Evolutionary conservation across 2,888 invertebrate species (phyloP).

Genomic region (Leptopilina syphax): DNA sequence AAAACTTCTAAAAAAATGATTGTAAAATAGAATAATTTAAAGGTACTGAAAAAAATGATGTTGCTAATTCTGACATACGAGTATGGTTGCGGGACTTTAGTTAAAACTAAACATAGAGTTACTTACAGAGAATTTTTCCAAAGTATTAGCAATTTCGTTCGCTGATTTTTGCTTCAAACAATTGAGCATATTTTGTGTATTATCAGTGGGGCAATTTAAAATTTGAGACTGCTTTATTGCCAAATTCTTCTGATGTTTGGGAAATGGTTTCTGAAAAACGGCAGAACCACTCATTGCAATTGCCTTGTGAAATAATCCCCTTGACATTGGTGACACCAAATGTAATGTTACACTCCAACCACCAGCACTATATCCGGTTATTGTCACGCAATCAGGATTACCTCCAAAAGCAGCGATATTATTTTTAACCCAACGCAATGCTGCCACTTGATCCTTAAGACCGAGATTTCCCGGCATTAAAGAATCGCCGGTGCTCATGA

Average conservation of each 20-base stretch:
- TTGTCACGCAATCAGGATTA: constrained; percentile 81
- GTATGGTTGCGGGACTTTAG: too few species aligned
- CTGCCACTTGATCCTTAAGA: constrained; percentile 84
- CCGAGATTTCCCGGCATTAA: constrained; percentile 84
- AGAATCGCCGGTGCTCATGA: constrained; percentile 82
- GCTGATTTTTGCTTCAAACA: constrained; percentile 80
- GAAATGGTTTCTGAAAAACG: constrained; percentile 79
- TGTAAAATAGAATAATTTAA: constrained; percentile 57
- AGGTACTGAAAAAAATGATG: too few species aligned
- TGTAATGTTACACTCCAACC: constrained; percentile 76
- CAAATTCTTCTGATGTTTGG: constrained; percentile 79
- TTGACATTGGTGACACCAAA: constrained; percentile 81
- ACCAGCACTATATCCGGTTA: constrained; percentile 81
- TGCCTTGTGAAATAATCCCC: constrained; percentile 84
- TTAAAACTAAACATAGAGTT: constrained; percentile 43
- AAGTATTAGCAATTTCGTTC: constrained; percentile 59
- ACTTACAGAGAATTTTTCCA: constrained; percentile 60
- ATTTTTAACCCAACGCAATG: constrained; percentile 82
- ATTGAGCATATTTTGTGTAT: constrained; percentile 78
- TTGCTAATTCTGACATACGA: too few species aligned
- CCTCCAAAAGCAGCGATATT: constrained; percentile 84
- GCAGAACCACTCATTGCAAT: constrained; percentile 84
- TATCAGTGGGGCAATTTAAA: constrained; percentile 79
- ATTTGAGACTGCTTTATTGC: constrained; percentile 82
- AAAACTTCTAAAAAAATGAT: too few species aligned